A percentile compares a stretch with the other conserved stretches of the same genome.
Conservation (phyloP, 2,113 vertebrate species). For the Peromyscus polionotus region DNA sequence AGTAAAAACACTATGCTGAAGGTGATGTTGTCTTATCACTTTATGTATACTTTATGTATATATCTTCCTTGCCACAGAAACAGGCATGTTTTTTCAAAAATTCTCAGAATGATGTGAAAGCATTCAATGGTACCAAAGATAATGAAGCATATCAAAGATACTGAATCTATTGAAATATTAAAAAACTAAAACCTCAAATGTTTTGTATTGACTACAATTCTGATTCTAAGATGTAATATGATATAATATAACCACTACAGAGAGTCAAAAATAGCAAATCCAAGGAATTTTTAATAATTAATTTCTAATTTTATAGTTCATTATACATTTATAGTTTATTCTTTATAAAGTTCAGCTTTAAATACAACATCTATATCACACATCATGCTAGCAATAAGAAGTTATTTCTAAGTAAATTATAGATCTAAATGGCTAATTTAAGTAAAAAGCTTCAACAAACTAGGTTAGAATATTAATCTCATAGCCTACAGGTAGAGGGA, state of each 20-base stretch:
- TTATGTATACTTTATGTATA: not conserved
- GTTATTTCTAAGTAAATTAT: not conserved
- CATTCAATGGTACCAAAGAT: not conserved
- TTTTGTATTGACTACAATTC: not conserved
- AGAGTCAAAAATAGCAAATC: not conserved
- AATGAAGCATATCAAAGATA: not conserved
- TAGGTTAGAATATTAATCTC: not conserved
- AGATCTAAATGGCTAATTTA: not conserved
- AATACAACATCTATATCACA: not conserved
- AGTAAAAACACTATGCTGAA: too few species aligned
- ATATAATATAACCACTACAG: not conserved
- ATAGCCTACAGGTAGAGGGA: not conserved
- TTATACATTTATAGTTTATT: not conserved
- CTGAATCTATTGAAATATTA: not conserved
- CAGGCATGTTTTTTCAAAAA: not conserved
- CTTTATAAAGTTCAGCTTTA: not conserved
- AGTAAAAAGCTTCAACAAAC: not conserved
- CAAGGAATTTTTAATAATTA: not conserved
- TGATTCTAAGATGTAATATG: not conserved
- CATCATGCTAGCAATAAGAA: not conserved
- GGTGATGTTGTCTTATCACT: too few species aligned
- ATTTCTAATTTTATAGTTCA: not conserved
- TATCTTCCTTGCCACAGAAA: not conserved
- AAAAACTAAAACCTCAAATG: not conserved
- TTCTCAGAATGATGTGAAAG: not conserved